Evolutionary conservation across 2,797 vertebrate genomes (phyloP).

Genomic region (Sebastiscus albofasciatus): DNA sequence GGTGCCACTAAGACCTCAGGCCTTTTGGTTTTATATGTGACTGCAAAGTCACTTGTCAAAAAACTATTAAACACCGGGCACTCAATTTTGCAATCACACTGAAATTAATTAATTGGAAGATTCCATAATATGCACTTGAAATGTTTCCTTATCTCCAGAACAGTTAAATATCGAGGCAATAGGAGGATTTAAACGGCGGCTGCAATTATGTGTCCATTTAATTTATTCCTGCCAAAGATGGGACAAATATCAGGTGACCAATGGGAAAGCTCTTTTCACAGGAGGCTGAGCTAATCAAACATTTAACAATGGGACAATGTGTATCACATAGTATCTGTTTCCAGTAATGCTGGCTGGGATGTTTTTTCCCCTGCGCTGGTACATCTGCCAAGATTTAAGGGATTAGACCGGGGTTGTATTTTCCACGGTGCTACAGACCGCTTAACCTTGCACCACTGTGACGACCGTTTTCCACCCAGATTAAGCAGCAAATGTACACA

Average conservation of each 20-base stretch:
- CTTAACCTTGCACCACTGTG: constrained; percentile 65
- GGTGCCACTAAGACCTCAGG: constrained; percentile 22
- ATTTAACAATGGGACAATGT: constrained; percentile 54
- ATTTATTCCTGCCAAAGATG: constrained; percentile 18
- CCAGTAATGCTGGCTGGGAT: constrained; percentile 38
- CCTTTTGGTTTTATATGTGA: constrained; percentile 1
- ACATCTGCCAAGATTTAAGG: constrained; percentile 67
- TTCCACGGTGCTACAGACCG: constrained; percentile 48
- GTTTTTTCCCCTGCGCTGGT: constrained; percentile 36
- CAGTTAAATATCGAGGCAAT: background rate
- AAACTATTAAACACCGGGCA: background rate
- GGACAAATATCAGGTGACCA: constrained; percentile 34
- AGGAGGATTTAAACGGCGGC: background rate
- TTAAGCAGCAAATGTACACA: constrained; percentile 54
- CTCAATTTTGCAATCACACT: background rate
- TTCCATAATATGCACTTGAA: background rate
- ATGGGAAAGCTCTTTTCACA: constrained; percentile 23
- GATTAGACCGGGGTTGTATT: constrained; percentile 63
- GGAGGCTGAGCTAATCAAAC: constrained; percentile 54
- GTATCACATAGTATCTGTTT: constrained; percentile 42
- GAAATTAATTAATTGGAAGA: constrained; percentile 11
- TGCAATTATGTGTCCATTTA: constrained; percentile 17
- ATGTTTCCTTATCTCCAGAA: background rate
- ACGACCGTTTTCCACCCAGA: constrained; percentile 44
- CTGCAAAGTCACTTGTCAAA: constrained; percentile 22